phyloP scores from a whole-genome alignment of 2,888 invertebrate species.

The Leucania comma region DNA sequence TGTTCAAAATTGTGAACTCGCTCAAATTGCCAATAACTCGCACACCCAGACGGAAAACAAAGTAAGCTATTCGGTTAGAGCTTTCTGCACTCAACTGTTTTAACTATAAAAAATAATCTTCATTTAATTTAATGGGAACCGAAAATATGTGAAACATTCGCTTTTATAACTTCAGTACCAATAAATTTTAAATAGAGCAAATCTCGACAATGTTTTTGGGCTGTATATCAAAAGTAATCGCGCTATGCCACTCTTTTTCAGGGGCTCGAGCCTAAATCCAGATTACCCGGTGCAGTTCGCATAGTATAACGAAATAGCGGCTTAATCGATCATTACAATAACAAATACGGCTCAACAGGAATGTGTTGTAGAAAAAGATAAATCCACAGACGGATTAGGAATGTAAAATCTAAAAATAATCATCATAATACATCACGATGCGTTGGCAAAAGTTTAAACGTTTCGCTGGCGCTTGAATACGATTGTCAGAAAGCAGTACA shows the following conservation, averaged over 20 bases:
- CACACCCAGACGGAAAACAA: slow-evolving; percentile 20
- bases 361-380: slow-evolving; percentile 19
- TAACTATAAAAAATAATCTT: slow-evolving; percentile 12
- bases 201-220: slow-evolving; percentile 12
- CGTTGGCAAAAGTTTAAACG: slow-evolving; percentile 70
- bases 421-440: slow-evolving; percentile 54
- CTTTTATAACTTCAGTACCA: slow-evolving; percentile 27
- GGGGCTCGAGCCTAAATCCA: slow-evolving; percentile 33
- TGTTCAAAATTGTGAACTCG: slow-evolving; percentile 53
- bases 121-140: slow-evolving; percentile 7
- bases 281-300: not conserved
- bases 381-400: slow-evolving; percentile 51
- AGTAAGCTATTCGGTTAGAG: slow-evolving; percentile 13
- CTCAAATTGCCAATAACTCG: slow-evolving; percentile 51
- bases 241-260: slow-evolving; percentile 16
- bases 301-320: not conserved
- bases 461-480: slow-evolving; percentile 75
- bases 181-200: slow-evolving; percentile 39
- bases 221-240: slow-evolving; percentile 27
- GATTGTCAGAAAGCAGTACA: slow-evolving; percentile 74
- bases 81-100: slow-evolving; percentile 16
- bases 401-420: slow-evolving; percentile 56
- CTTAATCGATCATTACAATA: slow-evolving; percentile 6
- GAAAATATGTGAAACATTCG: slow-evolving; percentile 27
- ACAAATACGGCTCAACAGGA: slow-evolving; percentile 8